A percentile compares a stretch with the other conserved stretches of the same genome.
Evolutionary conservation across 2,797 vertebrate species (phyloP).

Genomic region (Darevskia nairensis): DNA sequence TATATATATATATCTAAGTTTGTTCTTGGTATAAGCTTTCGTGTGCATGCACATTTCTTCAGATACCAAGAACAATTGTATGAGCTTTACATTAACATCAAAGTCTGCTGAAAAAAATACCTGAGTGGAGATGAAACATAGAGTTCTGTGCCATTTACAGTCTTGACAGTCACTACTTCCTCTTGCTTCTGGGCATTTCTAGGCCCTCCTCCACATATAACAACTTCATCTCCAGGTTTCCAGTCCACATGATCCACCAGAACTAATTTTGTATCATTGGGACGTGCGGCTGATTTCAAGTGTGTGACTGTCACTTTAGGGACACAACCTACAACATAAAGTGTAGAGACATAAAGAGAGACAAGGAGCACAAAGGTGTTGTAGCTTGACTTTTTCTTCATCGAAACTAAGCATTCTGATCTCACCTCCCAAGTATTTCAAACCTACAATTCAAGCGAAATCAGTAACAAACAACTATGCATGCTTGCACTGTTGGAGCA

Average conservation of each 20-base stretch:
- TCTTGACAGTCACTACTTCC: slow-evolving; percentile 69
- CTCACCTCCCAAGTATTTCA: neutral
- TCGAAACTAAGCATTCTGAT: neutral
- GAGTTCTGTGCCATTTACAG: slow-evolving; percentile 62
- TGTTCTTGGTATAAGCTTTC: too few species aligned
- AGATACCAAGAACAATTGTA: too few species aligned
- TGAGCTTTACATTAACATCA: neutral
- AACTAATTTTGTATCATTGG: slow-evolving; percentile 55
- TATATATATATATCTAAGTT: too few species aligned
- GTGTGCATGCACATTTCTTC: too few species aligned
- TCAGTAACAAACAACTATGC: too few species aligned
- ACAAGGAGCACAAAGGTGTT: neutral
- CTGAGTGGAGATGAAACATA: slow-evolving; percentile 74
- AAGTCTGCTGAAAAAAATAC: slow-evolving; percentile 54
- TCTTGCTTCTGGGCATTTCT: slow-evolving; percentile 53
- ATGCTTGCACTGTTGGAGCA: too few species aligned
- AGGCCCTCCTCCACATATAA: slow-evolving; percentile 62
- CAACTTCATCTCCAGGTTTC: slow-evolving; percentile 73
- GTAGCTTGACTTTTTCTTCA: neutral
- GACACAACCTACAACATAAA: slow-evolving; percentile 64
- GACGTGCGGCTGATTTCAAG: slow-evolving; percentile 64
- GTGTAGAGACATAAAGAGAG: neutral
- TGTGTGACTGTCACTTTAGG: slow-evolving; percentile 70
- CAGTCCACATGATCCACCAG: slow-evolving; percentile 76
- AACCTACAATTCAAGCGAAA: neutral